Percentiles rank a stretch among this genome's conserved stretches.
Evolutionary conservation across 2,797 vertebrate species (phyloP).

Genomic region (Chaetophractus vellerosus): DNA sequence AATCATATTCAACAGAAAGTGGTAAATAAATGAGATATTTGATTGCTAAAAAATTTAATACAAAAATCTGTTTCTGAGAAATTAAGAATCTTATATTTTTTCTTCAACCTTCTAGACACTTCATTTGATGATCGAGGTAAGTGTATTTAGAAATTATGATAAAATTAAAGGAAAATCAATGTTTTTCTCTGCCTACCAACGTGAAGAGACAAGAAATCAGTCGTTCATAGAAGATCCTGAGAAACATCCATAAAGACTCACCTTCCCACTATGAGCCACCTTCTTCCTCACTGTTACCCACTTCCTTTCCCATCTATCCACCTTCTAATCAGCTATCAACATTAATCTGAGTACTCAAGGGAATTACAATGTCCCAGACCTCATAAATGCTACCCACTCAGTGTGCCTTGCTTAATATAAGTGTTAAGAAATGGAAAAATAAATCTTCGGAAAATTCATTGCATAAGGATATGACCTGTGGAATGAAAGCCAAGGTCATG

Average conservation of each 20-base stretch:
- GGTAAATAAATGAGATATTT: slow-evolving; percentile 73
- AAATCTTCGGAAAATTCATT: neutral
- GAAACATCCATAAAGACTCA: neutral
- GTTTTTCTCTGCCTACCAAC: neutral
- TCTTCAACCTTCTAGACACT: slow-evolving; percentile 51
- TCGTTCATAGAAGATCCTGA: neutral
- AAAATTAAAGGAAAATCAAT: slow-evolving; percentile 22
- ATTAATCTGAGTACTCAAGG: neutral
- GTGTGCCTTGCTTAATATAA: neutral
- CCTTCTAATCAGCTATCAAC: neutral
- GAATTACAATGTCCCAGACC: neutral
- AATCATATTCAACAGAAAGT: slow-evolving; percentile 68
- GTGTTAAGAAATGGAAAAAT: neutral
- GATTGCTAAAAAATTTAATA: slow-evolving; percentile 55
- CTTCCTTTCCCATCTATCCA: neutral
- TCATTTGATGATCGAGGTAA: slow-evolving; percentile 53
- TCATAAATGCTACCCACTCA: slow-evolving; percentile 7
- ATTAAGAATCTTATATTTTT: slow-evolving; percentile 62
- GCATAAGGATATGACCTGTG: neutral
- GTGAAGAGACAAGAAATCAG: neutral
- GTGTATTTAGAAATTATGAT: neutral
- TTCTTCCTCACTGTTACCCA: neutral
- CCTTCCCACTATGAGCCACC: neutral
- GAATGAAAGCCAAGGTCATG: neutral
- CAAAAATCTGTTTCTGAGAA: slow-evolving; percentile 14